These are phyloP conservation scores for Campylomormyrus tamandua DNA, from an alignment of 2,113 vertebrate genomes.

Conservation along the genomic window DNA sequence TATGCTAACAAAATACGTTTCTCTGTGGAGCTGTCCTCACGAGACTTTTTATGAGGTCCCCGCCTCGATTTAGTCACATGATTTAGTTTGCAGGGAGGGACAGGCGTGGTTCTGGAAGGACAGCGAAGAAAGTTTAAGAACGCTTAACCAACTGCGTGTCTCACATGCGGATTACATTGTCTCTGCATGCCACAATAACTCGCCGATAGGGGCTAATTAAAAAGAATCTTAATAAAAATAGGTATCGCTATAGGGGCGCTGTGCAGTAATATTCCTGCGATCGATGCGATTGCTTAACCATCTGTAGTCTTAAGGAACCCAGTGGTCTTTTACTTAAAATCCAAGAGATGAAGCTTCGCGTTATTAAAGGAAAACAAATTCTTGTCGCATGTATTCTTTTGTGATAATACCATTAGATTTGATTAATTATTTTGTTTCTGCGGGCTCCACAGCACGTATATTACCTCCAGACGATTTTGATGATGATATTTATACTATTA, in stretches of 20 bases:
- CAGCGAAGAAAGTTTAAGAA: constrained; percentile 8
- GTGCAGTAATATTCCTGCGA: background rate
- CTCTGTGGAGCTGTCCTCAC: background rate
- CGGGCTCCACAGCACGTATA: background rate
- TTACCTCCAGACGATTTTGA: background rate
- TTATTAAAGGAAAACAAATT: background rate
- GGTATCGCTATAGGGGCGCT: constrained; percentile 6
- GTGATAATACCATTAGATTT: background rate
- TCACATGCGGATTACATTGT: background rate
- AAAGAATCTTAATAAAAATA: background rate
- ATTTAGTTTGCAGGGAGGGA: constrained; percentile 1
- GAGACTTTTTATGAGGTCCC: background rate
- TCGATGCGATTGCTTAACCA: background rate
- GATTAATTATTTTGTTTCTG: background rate
- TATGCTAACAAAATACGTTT: background rate
- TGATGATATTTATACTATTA: background rate
- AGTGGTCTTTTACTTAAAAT: background rate
- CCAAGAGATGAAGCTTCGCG: background rate
- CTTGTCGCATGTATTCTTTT: background rate
- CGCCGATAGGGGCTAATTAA: background rate
- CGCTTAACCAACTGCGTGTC: background rate
- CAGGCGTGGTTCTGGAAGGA: background rate
- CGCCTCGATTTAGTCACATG: background rate
- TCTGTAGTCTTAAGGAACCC: background rate
- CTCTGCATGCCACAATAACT: background rate